phyloP scores from a whole-genome alignment of 2,797 vertebrate species.

The Micropoecilia bifurca region DNA sequence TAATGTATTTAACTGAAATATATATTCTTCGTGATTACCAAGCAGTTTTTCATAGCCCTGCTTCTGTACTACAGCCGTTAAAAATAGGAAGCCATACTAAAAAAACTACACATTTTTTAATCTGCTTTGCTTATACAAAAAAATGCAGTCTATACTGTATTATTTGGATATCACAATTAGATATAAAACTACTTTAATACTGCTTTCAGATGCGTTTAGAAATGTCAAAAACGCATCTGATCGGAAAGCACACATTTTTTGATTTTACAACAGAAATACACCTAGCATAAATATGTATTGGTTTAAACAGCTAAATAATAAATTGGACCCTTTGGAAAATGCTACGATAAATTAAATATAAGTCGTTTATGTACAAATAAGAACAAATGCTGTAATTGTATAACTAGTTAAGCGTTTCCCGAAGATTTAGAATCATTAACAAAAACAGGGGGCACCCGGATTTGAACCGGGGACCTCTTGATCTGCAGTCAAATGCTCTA shows the following conservation, averaged over 20 bases:
- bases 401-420: background rate
- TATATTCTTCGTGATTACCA: too few relatives aligned
- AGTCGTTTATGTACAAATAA: background rate
- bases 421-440: background rate
- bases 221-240: too few relatives aligned
- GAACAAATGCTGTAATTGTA: background rate
- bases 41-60: too few relatives aligned
- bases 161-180: too few relatives aligned
- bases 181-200: too few relatives aligned
- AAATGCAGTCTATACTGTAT: too few relatives aligned
- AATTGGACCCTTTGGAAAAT: background rate
- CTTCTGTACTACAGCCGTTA: too few relatives aligned
- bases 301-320: background rate
- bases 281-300: background rate
- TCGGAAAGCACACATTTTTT: background rate
- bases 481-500: conserved; percentile 85
- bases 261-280: background rate
- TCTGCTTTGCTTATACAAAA: too few relatives aligned
- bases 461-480: conserved; percentile 84
- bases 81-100: too few relatives aligned
- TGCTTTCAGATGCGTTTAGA: too few relatives aligned
- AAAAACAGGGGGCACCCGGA: conserved; percentile 78
- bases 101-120: too few relatives aligned
- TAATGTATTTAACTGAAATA: too few relatives aligned
- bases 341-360: background rate